phyloP scores from a whole-genome alignment of 2,797 vertebrate genomes.

The Chloroceryle amazona region DNA sequence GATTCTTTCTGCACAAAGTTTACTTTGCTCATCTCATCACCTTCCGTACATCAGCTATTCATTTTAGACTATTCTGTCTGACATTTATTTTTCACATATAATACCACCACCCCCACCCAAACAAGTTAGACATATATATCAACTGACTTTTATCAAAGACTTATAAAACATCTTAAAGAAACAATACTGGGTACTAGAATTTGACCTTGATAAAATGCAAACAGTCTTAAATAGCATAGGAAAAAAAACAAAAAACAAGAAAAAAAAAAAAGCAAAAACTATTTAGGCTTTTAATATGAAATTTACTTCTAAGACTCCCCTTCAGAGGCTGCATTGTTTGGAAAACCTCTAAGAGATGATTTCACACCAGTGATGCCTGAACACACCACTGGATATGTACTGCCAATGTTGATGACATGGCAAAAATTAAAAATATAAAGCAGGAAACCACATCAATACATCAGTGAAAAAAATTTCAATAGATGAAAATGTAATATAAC shows the following conservation, averaged over 20 bases:
- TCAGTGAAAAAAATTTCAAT: accelerated
- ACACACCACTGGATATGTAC: background rate
- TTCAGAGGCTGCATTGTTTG: background rate
- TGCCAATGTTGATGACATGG: background rate
- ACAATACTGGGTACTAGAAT: background rate
- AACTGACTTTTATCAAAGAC: background rate
- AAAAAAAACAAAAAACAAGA: background rate
- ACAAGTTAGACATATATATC: background rate
- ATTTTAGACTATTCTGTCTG: background rate
- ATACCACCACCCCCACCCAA: background rate
- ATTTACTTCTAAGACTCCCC: background rate
- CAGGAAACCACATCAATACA: background rate
- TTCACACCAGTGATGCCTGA: background rate
- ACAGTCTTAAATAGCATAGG: accelerated
- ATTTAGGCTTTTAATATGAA: background rate
- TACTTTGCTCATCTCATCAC: background rate
- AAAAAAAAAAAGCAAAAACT: background rate
- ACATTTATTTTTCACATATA: background rate
- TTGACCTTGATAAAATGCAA: background rate
- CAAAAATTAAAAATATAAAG: background rate
- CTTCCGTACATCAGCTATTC: background rate
- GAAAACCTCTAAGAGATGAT: background rate
- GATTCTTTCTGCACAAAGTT: background rate
- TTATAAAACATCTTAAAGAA: background rate
- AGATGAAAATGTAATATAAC: background rate